Evolutionary conservation across 2,797 vertebrate genomes (phyloP), one percentile per base, ranked within the genome.

Genomic region (Esox lucius): DNA sequence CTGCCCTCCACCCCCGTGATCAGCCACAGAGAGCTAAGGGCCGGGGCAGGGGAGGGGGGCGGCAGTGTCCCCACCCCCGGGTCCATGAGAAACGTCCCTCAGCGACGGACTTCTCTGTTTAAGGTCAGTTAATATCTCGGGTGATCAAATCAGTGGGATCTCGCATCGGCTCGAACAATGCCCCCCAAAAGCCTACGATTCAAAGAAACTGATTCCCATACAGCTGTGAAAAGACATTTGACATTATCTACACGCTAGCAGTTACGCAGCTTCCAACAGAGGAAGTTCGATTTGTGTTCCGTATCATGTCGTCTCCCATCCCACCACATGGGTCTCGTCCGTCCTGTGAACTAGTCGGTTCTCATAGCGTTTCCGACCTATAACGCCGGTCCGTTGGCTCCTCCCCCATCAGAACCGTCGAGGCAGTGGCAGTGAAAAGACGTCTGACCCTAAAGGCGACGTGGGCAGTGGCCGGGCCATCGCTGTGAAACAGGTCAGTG

Each of bases 1-100:
- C 93, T 99, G 83, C 97, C 97, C 0, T 98, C 96, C 86, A 98
- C 97, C 9, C 97, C 97, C n/a, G 96, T 98, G 67, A 91, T 97
- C 35, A 87, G 92, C 81, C 97, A 98, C 88, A 95, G 95, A 81
- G 97, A 98, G 73, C 92, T 97, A 85, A 92, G 95, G 69, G 94
- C 7, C 11, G 70, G 94, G 39, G 88, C 87, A 73, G 88, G 94
- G 5, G 95, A 95, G 26, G 95, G 92, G 80, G 90, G 89, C 13
- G 91, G 92, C 59, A 92, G 92, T 13, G 75, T 89, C 78, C 94
- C 89, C 0, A 95, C 94, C 0, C 95, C 94, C 8, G 87, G 96
- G 5, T 92, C 95, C 4, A 89, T 96, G 79, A 95, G 95, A 88
- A 91, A 83, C 48, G 94, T 95, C 75, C 95, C 96, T 78, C 94